These are phyloP conservation scores for Popillia japonica DNA, from an alignment of 1,140 invertebrate species.

Conservation along the genomic window DNA sequence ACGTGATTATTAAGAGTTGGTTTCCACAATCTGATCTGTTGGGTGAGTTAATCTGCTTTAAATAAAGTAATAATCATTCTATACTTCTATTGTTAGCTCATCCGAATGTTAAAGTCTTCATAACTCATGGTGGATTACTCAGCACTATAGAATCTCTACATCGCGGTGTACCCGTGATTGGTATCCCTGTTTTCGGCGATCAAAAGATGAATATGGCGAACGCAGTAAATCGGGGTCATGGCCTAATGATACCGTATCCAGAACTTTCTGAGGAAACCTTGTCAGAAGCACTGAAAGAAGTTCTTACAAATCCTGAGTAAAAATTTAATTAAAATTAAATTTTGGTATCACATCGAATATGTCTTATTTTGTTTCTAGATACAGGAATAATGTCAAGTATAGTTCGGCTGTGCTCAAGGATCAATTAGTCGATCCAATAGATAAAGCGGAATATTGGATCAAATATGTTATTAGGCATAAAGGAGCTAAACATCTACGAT, in stretches of 20 bases:
- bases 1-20: slow-evolving; percentile 74
- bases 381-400: too few species aligned
- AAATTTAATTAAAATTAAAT: too few species aligned
- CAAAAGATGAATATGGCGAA: slow-evolving; percentile 16
- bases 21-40: slow-evolving; percentile 75
- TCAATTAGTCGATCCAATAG: too few species aligned
- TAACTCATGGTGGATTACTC: slow-evolving; percentile 23
- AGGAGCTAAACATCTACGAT: too few species aligned
- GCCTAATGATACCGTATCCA: background rate
- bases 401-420: too few species aligned
- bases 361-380: too few species aligned
- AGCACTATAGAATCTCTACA: slow-evolving; percentile 8
- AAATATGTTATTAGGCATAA: too few species aligned
- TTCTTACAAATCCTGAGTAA: slow-evolving; percentile 18
- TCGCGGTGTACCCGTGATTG: slow-evolving; percentile 13
- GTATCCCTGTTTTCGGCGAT: slow-evolving; percentile 27
- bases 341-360: too few species aligned
- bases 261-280: background rate
- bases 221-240: background rate
- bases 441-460: too few species aligned
- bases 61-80: background rate
- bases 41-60: slow-evolving; percentile 58
- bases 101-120: slow-evolving; percentile 32
- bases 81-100: background rate
- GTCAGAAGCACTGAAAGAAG: background rate